A percentile compares a stretch with the other conserved stretches of the same genome.
Conservation (phyloP, 2,888 invertebrate genomes). For the Biston stratarius region DNA sequence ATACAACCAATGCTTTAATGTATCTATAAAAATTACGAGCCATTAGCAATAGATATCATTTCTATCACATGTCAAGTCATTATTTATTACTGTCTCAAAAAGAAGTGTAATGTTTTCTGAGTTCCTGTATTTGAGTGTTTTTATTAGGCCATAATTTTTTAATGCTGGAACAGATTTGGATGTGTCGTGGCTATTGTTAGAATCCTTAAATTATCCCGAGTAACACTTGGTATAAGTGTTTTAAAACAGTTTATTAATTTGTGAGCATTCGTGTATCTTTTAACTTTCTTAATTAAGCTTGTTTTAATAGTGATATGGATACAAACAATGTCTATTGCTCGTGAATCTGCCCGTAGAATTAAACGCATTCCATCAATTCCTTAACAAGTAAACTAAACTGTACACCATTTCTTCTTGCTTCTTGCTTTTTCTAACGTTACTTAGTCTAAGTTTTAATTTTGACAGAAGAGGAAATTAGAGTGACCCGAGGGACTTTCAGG, state of each 20-base stretch:
- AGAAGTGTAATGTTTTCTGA: no score
- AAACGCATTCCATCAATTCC: conserved; percentile 7
- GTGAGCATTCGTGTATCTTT: no score
- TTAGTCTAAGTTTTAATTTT: conserved; percentile 53
- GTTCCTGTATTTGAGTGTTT: no score
- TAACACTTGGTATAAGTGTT: no score
- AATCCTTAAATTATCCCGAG: no score
- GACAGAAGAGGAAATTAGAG: conserved; percentile 78
- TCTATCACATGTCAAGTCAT: no score
- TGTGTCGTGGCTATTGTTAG: no score
- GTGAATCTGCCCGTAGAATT: neutral
- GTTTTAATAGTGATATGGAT: neutral
- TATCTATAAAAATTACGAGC: neutral
- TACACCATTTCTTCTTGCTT: conserved; percentile 30
- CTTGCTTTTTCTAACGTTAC: conserved; percentile 13
- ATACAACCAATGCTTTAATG: conserved; percentile 17
- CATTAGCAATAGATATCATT: neutral
- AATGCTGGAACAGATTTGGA: no score
- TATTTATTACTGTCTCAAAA: no score
- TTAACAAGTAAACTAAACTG: conserved; percentile 14
- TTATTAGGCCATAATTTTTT: no score
- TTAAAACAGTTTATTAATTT: no score
- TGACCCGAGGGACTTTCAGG: conserved; percentile 73
- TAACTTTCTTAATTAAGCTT: no score
- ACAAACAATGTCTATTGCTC: neutral